These are phyloP conservation scores for Scopus umbretta DNA, from an alignment of 2,113 vertebrate genomes.

Conservation along the genomic window DNA sequence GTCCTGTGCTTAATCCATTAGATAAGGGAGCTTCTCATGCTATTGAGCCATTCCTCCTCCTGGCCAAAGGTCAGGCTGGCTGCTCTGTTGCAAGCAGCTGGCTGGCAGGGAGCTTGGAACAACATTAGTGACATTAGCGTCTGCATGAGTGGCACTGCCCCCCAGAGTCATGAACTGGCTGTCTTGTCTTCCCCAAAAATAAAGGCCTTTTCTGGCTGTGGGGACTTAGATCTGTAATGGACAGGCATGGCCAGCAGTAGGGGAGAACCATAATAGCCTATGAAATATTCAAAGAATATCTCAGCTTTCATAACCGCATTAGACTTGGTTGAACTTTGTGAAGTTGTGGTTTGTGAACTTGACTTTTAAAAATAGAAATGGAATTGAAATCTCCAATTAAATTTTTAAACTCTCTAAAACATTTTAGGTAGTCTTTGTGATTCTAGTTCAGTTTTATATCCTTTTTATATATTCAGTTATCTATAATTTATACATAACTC, in stretches of 20 bases:
- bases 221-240: not conserved
- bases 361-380: not conserved
- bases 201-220: not conserved
- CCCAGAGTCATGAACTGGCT: slow-evolving; percentile 19
- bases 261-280: not conserved
- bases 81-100: slow-evolving; percentile 46
- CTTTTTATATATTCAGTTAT: too few relatives aligned
- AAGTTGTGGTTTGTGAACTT: not conserved
- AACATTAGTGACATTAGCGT: slow-evolving; percentile 39
- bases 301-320: not conserved
- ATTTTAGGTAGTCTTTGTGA: not conserved
- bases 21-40: slow-evolving; percentile 42
- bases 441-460: not conserved
- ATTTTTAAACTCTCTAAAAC: not conserved
- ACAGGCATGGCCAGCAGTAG: not conserved
- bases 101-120: slow-evolving; percentile 46
- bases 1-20: slow-evolving; percentile 56
- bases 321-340: not conserved
- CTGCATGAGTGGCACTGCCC: slow-evolving; percentile 52
- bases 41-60: slow-evolving; percentile 33
- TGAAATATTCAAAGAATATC: slow-evolving; percentile 23
- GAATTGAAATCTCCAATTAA: not conserved
- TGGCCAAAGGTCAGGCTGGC: slow-evolving; percentile 43
- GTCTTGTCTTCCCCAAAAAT: slow-evolving; percentile 17
- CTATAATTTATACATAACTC: too few relatives aligned